Base-by-base conservation (phyloP, 1,140 invertebrate species). In the Stegodyphus dumicola region DNA sequence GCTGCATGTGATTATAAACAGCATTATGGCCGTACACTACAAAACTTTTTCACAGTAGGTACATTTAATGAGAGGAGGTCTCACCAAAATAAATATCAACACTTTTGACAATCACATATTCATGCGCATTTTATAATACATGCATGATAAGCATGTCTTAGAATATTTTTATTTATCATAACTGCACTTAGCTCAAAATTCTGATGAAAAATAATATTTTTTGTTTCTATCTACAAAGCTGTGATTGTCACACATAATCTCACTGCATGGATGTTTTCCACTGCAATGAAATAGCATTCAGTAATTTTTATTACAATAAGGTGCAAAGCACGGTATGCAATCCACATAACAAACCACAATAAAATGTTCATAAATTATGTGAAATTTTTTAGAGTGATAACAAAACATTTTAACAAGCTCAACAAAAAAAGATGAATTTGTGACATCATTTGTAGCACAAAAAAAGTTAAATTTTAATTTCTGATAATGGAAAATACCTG, bases 121-220 rank as follows among this genome's bases (percentile, higher is more conserved):
- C 48, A 60, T 33, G 33, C 13, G 33, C 53, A 71, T 71, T 60
- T 70, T 75, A 60, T 54, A 56, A 15, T 79, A 65, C 53, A 83
- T 83, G n/a, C 66, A 79, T 52, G 7, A 74, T 74, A 64, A 64
- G 18, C 17, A 75, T 60, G 33, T 74, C 52, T 60, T 64, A 66
- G 33, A 33, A 33, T 76, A 85, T 70, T 69, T 73, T 85, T 76
- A 77, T 69, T 74, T 18, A 85, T 76, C 64, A 85, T 85, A 85
- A 85, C 81, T 85, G 81, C 81, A 85, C 81, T 77, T 85, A 70
- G 65, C 81, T 77, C 65, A 77, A 70, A 78, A 56, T 74, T 81
- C 49, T 81, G 64, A 85, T 76, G 81, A 77, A 85, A 85, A 85
- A 85, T 85, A 85, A 73, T 56, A 70, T 81, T 76, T 33, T 33